These are phyloP conservation scores for Dascyllus trimaculatus DNA, from an alignment of 2,113 vertebrate species.

Conservation along the genomic window DNA sequence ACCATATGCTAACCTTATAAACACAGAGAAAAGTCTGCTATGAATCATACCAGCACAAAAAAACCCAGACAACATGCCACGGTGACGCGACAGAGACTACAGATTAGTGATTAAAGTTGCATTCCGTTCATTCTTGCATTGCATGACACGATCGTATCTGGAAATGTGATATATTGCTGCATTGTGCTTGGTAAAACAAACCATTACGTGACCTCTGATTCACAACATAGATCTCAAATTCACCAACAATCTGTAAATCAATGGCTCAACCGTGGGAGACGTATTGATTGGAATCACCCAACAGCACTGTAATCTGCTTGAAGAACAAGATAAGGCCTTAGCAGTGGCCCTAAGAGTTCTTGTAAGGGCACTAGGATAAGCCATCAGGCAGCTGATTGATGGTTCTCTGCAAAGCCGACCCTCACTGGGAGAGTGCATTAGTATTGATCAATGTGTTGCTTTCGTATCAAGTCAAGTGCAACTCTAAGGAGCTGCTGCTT, in stretches of 20 bases:
- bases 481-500: neutral
- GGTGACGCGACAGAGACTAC: neutral
- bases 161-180: neutral
- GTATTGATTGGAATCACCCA: constrained; percentile 19
- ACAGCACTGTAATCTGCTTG: constrained; percentile 23
- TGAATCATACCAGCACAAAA: too few species aligned
- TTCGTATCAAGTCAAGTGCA: constrained; percentile 16
- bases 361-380: constrained; percentile 19
- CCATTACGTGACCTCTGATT: neutral
- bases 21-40: neutral
- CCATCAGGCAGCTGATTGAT: constrained; percentile 41
- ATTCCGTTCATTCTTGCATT: constrained; percentile 12
- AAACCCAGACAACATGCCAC: neutral
- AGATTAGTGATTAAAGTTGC: constrained; percentile 5
- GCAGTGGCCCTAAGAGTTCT: constrained; percentile 28
- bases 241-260: too few species aligned
- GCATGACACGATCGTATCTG: constrained; percentile 11
- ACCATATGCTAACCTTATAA: neutral
- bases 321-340: constrained; percentile 1
- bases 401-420: neutral
- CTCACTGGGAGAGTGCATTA: constrained; percentile 53
- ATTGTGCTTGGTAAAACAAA: neutral
- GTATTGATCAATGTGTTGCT: constrained; percentile 53
- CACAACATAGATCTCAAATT: neutral
- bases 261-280: neutral